Evolutionary conservation across 1,140 invertebrate genomes (phyloP).

Genomic region (Drosophila saltans): DNA sequence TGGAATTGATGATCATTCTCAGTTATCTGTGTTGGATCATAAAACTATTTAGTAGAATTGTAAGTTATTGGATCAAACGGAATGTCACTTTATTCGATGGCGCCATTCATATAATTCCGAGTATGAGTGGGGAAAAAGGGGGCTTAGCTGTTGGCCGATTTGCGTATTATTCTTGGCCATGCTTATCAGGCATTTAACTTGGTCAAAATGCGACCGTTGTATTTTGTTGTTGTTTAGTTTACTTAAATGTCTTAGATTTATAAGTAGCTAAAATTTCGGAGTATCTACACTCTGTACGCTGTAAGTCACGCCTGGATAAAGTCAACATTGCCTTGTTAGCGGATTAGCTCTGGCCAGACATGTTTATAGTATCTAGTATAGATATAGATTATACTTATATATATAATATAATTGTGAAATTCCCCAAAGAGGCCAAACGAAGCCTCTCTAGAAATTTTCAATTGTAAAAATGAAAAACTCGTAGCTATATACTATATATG

Average conservation of each 20-base stretch:
- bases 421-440: conserved; percentile 17
- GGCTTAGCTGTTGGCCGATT: background rate
- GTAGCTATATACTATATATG: background rate
- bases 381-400: conserved; percentile 64
- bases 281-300: conserved; percentile 26
- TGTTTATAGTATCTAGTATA: conserved; percentile 36
- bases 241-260: conserved; percentile 53
- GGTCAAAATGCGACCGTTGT: conserved; percentile 28
- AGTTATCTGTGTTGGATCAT: background rate
- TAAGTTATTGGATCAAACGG: conserved; percentile 2
- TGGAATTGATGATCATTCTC: background rate
- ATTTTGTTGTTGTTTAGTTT: conserved; percentile 28
- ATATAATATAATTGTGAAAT: conserved; percentile 36
- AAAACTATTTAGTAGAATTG: background rate
- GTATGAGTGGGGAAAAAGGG: background rate
- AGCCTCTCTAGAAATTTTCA: conserved; percentile 12
- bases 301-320: conserved; percentile 67
- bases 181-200: conserved; percentile 73
- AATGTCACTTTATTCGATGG: background rate
- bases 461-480: conserved; percentile 13
- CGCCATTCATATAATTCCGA: background rate
- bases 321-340: conserved; percentile 19
- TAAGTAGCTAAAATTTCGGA: conserved; percentile 29
- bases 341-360: conserved; percentile 24
- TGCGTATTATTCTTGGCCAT: conserved; percentile 30